Conservation (phyloP, 2,888 invertebrate genomes). For the Lingula anatina region DNA sequence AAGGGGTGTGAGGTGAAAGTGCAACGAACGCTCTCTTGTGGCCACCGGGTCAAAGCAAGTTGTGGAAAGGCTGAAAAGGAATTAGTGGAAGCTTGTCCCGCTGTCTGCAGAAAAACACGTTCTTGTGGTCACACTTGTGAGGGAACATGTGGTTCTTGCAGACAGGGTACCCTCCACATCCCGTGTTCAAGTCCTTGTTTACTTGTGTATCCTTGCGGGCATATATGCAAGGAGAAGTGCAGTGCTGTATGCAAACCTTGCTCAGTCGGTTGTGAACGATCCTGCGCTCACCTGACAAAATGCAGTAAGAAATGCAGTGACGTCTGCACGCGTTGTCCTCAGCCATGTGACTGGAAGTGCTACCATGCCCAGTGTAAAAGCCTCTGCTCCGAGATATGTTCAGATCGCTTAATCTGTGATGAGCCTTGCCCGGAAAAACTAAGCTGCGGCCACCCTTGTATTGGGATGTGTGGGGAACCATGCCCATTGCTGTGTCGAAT, state of each 20-base stretch:
- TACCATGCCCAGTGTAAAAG: slow-evolving; percentile 33
- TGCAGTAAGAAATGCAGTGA: slow-evolving; percentile 37
- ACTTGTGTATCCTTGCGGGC: slow-evolving; percentile 55
- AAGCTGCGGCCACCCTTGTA: slow-evolving; percentile 60
- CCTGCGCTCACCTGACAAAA: slow-evolving; percentile 36
- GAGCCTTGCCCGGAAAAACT: slow-evolving; percentile 37
- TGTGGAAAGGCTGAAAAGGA: no score
- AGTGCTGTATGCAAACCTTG: slow-evolving; percentile 49
- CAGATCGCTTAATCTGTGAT: slow-evolving; percentile 36
- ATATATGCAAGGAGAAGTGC: slow-evolving; percentile 47
- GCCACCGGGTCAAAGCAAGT: no score
- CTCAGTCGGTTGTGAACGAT: slow-evolving; percentile 40
- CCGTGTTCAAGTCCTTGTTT: slow-evolving; percentile 60
- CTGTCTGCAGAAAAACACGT: slow-evolving; percentile 14
- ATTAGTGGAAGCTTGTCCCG: no score
- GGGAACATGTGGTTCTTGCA: slow-evolving; percentile 55
- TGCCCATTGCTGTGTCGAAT: slow-evolving; percentile 61
- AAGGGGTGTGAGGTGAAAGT: no score
- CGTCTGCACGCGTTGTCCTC: slow-evolving; percentile 39
- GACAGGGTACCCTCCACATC: slow-evolving; percentile 61
- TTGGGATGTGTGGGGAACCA: slow-evolving; percentile 69
- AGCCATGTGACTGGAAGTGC: slow-evolving; percentile 46
- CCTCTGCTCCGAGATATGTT: slow-evolving; percentile 41
- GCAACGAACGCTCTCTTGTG: no score
- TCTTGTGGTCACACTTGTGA: slow-evolving; percentile 23